A percentile compares a stretch with the other conserved stretches of the same genome.
Conservation (phyloP, 2,797 vertebrate species). For the Corythornis leucogaster region DNA sequence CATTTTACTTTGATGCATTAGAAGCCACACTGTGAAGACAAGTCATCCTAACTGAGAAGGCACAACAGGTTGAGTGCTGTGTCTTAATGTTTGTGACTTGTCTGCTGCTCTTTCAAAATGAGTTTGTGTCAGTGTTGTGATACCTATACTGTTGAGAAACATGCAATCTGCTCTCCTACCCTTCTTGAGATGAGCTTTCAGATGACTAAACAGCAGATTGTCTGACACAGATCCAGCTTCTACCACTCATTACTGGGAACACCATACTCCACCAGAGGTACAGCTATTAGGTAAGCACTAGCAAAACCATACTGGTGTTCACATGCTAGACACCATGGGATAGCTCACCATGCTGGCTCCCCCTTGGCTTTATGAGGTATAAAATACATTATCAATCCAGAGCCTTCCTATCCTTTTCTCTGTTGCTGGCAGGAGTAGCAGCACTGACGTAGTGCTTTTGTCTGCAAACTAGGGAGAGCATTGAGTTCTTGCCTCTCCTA, state of each 20-base stretch:
- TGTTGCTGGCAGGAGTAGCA: not conserved
- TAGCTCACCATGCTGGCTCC: not conserved
- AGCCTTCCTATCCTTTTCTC: not conserved
- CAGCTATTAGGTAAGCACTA: not conserved
- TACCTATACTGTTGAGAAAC: not conserved
- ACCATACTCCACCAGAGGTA: not conserved
- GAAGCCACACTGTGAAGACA: not conserved
- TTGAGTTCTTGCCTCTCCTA: not conserved
- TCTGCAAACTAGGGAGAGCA: not conserved
- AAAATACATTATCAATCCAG: not conserved
- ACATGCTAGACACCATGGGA: not conserved
- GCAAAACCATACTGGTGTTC: not conserved
- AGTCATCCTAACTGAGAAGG: not conserved
- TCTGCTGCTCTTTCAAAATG: not conserved
- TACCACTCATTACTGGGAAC: not conserved
- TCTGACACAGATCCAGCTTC: not conserved
- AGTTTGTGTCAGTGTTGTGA: not conserved
- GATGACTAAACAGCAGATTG: not conserved
- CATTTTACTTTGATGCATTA: not conserved
- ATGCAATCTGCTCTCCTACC: not conserved
- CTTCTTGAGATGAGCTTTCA: not conserved
- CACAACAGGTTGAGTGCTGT: not conserved
- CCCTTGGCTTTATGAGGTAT: not conserved
- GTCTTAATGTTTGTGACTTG: not conserved
- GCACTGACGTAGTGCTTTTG: not conserved